Evolutionary conservation across 2,888 invertebrate species (phyloP), one percentile per base, ranked within the genome.

Genomic region (Eugnorisma glareosa): DNA sequence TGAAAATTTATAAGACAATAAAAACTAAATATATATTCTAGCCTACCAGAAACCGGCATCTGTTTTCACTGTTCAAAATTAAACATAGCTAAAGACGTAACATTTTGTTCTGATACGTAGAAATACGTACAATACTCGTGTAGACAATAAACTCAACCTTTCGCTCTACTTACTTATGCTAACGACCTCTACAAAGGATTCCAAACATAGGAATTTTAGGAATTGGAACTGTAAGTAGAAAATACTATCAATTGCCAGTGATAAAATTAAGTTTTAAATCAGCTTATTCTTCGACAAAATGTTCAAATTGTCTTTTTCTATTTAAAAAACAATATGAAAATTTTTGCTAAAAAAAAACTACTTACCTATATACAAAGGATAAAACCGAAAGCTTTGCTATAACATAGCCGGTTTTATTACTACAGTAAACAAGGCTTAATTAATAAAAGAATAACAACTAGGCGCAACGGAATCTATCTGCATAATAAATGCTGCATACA

Each of bases 401-500:
- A 24, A 54, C 13, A 57, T 24, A 24, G 1, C 21, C 6, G 1
- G 1, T 31, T 57, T 57, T 35, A 54, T 40, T 43, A 80, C 51
- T 48, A 45, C 72, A 67, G 51, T 67, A 77, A 69, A 77, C 59
- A 63, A 80, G 45, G 31, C 31, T n/a, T 24, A n/a, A 3, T n/a
- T 24, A n/a, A 3, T 66, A 28, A 43, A 84, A 67, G 1, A 77
- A 77, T 57, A 73, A 57, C n/a, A n/a, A 8, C 54, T 31, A 75
- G 64, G 37, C 73, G 37, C 64, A 67, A 67, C 54, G 48, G 37
- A 77, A 68, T 48, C 70, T 81, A 83, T 86, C 82, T 89, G 87
- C 90, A 90, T 89, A 85, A 88, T 80, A 86, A 86, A 89, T 84
- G 84, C 86, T 81, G 77, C 78, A 80, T 81, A 83, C 73, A 87